These are phyloP conservation scores for Hemibagrus guttatus DNA, from an alignment of 2,797 vertebrate species.

Conservation along the genomic window DNA sequence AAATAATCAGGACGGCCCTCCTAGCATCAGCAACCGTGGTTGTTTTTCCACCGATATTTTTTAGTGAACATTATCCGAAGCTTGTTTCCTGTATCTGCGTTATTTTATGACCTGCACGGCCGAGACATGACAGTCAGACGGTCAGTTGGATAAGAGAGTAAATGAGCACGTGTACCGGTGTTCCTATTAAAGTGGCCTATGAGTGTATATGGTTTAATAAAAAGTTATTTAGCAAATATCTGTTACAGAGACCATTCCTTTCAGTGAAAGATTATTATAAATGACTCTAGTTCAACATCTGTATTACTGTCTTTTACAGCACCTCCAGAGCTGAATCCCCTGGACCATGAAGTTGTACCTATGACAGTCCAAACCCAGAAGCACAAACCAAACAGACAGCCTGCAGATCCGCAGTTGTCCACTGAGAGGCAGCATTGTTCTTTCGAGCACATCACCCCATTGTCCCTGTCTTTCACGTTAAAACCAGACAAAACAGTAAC, in stretches of 20 bases:
- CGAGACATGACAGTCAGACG: background rate
- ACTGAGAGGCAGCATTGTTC: constrained; percentile 53
- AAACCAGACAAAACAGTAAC: constrained; percentile 42
- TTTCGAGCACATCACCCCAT: constrained; percentile 62
- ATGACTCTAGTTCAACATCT: background rate
- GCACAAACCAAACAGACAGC: background rate
- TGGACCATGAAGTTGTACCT: constrained; percentile 73
- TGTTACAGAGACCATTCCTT: too few species aligned
- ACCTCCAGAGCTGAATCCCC: constrained; percentile 70
- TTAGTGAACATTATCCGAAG: background rate
- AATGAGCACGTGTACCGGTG: background rate
- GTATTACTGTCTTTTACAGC: constrained; percentile 57
- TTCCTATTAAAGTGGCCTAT: background rate
- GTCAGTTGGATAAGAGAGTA: background rate
- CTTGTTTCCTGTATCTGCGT: background rate
- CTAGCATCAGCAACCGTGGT: background rate
- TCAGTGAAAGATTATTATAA: too few species aligned
- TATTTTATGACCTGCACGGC: background rate
- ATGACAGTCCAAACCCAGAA: constrained; percentile 62
- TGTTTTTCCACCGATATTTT: background rate
- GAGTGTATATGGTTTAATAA: too few species aligned
- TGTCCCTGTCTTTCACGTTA: constrained; percentile 61
- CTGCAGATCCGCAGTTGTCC: constrained; percentile 51
- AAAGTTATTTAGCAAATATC: too few species aligned
- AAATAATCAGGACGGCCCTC: background rate